Conservation (phyloP, 2,113 vertebrate genomes). For the Zapus hudsonius region DNA sequence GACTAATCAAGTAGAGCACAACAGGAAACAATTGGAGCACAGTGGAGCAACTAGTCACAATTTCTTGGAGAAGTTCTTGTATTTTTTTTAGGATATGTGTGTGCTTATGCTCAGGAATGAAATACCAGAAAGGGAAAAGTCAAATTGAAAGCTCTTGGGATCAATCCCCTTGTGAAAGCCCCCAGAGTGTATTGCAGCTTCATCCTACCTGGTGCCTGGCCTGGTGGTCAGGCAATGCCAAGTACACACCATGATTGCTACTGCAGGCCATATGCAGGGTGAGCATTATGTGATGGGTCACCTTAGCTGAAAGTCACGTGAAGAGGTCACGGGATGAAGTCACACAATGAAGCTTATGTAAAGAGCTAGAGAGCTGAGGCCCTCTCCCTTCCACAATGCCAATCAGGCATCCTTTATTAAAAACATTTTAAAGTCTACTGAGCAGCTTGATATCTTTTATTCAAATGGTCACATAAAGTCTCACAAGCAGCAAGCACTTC, state of each 20-base stretch:
- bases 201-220: not conserved
- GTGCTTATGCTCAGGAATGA: not conserved
- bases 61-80: not conserved
- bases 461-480: not conserved
- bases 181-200: not conserved
- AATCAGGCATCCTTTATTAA: not conserved
- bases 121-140: not conserved
- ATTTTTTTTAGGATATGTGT: not conserved
- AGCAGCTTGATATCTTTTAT: not conserved
- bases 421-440: not conserved
- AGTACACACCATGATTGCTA: not conserved
- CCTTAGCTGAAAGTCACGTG: not conserved
- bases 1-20: not conserved
- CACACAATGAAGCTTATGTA: too few species aligned
- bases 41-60: not conserved
- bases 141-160: not conserved
- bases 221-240: not conserved
- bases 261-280: not conserved
- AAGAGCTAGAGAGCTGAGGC: not conserved
- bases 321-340: too few species aligned
- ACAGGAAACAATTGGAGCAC: not conserved
- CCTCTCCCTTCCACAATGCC: not conserved
- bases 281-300: not conserved
- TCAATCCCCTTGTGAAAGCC: not conserved
- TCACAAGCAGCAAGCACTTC: not conserved